Evolutionary conservation across 2,113 vertebrate genomes (phyloP).

Genomic region (Rhizomys pruinosus): DNA sequence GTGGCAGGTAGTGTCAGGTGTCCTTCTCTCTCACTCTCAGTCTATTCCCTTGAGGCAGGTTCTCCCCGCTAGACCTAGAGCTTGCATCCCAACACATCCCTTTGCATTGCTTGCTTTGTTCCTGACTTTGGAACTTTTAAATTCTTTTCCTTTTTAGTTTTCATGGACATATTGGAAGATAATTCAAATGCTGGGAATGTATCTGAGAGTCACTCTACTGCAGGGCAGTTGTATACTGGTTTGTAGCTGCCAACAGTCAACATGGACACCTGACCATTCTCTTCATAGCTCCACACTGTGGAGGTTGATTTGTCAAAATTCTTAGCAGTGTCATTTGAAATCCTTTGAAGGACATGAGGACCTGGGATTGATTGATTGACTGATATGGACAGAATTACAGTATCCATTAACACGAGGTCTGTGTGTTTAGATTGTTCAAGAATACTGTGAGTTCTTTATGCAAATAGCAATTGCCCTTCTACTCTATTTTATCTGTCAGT

Average conservation of each 20-base stretch:
- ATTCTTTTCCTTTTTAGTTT: neutral
- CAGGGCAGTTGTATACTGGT: neutral
- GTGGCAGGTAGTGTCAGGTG: no score
- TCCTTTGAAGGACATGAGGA: neutral
- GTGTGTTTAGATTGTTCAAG: neutral
- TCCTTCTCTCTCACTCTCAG: neutral
- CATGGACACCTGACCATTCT: neutral
- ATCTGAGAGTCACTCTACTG: neutral
- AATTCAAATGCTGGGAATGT: neutral
- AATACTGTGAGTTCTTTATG: conserved; percentile 31
- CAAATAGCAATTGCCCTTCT: conserved; percentile 38
- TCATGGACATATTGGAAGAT: neutral
- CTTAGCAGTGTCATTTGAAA: neutral
- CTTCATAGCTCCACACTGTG: neutral
- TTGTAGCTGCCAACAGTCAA: neutral
- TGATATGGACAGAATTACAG: neutral
- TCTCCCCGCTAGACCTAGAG: neutral
- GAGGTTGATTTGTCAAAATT: neutral
- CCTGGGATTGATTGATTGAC: neutral
- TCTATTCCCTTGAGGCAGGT: no score
- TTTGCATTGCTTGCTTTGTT: neutral
- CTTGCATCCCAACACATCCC: neutral
- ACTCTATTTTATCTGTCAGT: conserved; percentile 8
- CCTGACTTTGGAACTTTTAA: neutral
- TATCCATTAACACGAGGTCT: conserved; percentile 7